A percentile compares a stretch with the other conserved stretches of the same genome.
Conservation (phyloP, 2,797 vertebrate species). For the Buphagus erythrorhynchus region DNA sequence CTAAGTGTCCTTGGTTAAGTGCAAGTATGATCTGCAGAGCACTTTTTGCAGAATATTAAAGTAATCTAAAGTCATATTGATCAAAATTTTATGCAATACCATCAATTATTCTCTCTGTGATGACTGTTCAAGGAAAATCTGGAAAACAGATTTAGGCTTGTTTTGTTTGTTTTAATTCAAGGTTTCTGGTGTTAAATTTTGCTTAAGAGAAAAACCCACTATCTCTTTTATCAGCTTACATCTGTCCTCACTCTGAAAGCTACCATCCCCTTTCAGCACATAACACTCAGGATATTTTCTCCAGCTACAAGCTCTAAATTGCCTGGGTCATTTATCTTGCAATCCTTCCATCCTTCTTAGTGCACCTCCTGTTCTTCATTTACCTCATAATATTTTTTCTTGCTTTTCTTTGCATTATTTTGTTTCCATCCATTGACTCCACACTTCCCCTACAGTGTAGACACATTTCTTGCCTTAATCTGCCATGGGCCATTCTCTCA, state of each 20-base stretch:
- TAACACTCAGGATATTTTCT: not conserved
- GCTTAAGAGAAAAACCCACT: not conserved
- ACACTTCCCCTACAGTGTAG: fast-evolving
- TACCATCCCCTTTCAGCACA: not conserved
- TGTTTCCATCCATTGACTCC: not conserved
- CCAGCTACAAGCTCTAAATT: not conserved
- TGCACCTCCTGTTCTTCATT: not conserved
- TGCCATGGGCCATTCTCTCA: not conserved
- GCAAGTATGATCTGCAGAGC: not conserved
- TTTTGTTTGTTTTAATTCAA: slow-evolving; percentile 9
- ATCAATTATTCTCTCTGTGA: not conserved
- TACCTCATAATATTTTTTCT: not conserved
- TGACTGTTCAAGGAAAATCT: not conserved
- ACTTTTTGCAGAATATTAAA: not conserved
- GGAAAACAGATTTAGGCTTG: not conserved
- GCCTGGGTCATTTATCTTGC: not conserved
- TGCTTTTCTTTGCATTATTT: not conserved
- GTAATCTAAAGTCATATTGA: not conserved
- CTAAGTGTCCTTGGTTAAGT: not conserved
- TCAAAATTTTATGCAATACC: not conserved
- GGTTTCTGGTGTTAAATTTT: not conserved
- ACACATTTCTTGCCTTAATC: not conserved
- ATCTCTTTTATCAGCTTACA: not conserved
- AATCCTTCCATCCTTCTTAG: not conserved
- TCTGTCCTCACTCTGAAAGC: not conserved